Base-by-base conservation (phyloP, 1,140 invertebrate species). In the Drosophila nikananu region DNA sequence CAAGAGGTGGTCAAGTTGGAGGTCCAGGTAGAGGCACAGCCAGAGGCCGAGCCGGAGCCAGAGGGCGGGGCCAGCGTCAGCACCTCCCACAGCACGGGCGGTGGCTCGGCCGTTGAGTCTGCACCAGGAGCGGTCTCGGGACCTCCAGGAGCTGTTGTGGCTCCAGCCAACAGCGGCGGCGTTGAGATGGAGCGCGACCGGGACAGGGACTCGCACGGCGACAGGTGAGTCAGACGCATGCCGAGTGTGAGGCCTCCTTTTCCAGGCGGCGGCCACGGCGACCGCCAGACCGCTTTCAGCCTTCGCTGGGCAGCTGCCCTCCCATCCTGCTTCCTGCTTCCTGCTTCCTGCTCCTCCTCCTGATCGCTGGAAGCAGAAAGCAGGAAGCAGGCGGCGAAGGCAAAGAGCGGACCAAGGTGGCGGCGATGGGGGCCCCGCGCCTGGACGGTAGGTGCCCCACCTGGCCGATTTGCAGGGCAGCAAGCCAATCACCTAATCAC, bases 141-240 rank as follows among this genome's bases (percentile, higher is more conserved):
- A 13, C n/a, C n/a, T n/a, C n/a, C 51, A 1, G 52, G 32, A 17
- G 19, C 52, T 5, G 32, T 2, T 15, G 19, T 9, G 3, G 52
- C 32, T 17, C 21, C 52, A 4, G 32, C 13, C 0, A 35, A 10
- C 5, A 21, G 32, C 13, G 51, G 23, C 48, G 17, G 19, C 21
- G 59, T 6, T 13, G 79, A 75, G 23, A 65, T 54, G 58, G 80
- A 77, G 1, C 66, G 44, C 23, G 75, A 81, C 19, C 57, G 74
- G 61, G 83, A 87, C 8, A 73, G 60, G 37, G 84, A 89, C 1
- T 55, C 81, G n/a, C 65, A 75, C 41, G 77, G 57, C 65, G 86
- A 90, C 76, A 90, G 86, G 86, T 90, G 68, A 90, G 86, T 90
- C 21, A 49, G 32, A 23, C 42, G 37, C 32, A 37, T 48, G 52